Conservation (phyloP, 2,888 invertebrate genomes). For the Linnaemya tessellans region DNA sequence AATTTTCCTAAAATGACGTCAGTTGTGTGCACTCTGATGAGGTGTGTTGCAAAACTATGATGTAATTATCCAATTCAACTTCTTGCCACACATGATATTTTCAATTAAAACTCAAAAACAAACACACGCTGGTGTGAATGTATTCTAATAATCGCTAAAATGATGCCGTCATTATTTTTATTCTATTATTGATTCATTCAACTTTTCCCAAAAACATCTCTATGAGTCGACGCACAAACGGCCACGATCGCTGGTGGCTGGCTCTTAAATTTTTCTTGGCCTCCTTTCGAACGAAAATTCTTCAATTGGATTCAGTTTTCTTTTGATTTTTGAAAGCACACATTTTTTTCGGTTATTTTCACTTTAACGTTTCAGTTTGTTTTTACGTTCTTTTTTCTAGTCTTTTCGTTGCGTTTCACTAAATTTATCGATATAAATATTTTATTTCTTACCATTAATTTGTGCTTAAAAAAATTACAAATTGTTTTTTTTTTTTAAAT, state of each 20-base stretch:
- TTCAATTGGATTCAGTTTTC: constrained; percentile 62
- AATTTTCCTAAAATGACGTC: constrained; percentile 59
- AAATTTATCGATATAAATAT: constrained; percentile 48
- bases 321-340: constrained; percentile 63
- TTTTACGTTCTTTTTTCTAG: constrained; percentile 30
- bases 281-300: constrained; percentile 24
- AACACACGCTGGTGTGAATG: constrained; percentile 11
- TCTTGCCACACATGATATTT: constrained; percentile 47
- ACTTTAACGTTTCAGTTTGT: constrained; percentile 56
- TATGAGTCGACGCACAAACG: constrained; percentile 56
- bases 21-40: background rate
- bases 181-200: constrained; percentile 44
- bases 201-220: constrained; percentile 30
- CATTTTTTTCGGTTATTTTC: constrained; percentile 49
- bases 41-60: constrained; percentile 49
- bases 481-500: too few species aligned
- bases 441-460: constrained; percentile 28
- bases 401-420: constrained; percentile 43
- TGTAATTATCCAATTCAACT: constrained; percentile 45
- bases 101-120: constrained; percentile 33
- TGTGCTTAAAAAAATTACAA: constrained; percentile 5
- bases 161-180: constrained; percentile 34
- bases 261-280: constrained; percentile 16
- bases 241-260: background rate
- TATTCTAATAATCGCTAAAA: background rate